Evolutionary conservation across 2,113 vertebrate genomes (phyloP).

Genomic region (Pomatorhinus ruficollis): DNA sequence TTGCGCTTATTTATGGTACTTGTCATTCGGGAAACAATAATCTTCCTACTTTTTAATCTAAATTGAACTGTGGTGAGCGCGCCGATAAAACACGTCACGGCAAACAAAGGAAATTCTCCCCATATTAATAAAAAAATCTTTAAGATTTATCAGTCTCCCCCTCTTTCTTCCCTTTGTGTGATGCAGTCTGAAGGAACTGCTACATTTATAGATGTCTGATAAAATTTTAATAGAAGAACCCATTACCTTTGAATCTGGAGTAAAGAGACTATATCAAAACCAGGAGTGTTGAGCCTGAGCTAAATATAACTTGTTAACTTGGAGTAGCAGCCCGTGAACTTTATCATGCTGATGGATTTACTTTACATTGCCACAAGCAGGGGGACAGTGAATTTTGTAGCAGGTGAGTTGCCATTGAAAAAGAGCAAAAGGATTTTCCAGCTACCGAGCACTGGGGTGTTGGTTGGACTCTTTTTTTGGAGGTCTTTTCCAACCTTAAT

Average conservation of each 20-base stretch:
- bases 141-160: constrained; percentile 74
- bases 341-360: background rate
- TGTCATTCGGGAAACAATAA: constrained; percentile 68
- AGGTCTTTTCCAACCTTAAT: background rate
- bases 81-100: constrained; percentile 70
- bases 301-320: constrained; percentile 48
- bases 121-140: constrained; percentile 77
- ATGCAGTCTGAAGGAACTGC: constrained; percentile 68
- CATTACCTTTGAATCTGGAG: constrained; percentile 72
- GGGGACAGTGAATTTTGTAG: background rate
- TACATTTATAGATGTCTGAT: constrained; percentile 74
- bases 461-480: background rate
- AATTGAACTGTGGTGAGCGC: constrained; percentile 46
- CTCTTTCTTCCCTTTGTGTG: constrained; percentile 57
- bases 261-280: constrained; percentile 52
- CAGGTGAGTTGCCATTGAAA: background rate
- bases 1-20: constrained; percentile 67
- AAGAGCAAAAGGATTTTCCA: background rate
- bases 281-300: constrained; percentile 44
- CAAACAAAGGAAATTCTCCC: constrained; percentile 74
- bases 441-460: background rate
- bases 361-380: background rate
- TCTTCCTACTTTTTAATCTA: constrained; percentile 74
- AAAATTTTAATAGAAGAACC: constrained; percentile 78
- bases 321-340: background rate